Evolutionary conservation across 2,113 vertebrate genomes (phyloP).

Genomic region (Rattus rattus): DNA sequence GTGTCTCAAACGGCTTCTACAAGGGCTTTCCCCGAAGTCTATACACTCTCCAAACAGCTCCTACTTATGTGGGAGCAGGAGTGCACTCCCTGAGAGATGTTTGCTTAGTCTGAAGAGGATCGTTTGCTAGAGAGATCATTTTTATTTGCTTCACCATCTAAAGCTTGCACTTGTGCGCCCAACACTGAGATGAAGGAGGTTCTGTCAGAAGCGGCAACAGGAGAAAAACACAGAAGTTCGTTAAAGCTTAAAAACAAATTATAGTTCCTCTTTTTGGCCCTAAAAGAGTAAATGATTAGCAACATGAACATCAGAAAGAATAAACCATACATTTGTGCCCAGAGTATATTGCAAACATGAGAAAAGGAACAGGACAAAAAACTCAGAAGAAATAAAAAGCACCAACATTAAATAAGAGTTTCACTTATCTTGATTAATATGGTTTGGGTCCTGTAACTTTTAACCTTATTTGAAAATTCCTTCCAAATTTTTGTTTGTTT

Average conservation of each 20-base stretch:
- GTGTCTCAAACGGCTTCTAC: neutral
- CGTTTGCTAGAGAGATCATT: neutral
- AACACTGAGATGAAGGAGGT: neutral
- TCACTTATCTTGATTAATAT: neutral
- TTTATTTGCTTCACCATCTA: neutral
- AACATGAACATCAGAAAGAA: neutral
- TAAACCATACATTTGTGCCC: neutral
- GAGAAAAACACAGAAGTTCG: neutral
- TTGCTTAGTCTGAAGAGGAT: neutral
- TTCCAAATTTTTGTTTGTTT: neutral
- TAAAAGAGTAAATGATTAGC: neutral
- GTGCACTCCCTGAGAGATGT: neutral
- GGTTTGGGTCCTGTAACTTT: neutral
- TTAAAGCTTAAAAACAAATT: neutral
- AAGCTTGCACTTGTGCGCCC: neutral
- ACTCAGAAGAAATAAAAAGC: neutral
- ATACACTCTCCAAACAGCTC: neutral
- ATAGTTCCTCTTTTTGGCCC: neutral
- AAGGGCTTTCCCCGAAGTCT: neutral
- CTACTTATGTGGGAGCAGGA: neutral
- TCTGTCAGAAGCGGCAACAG: neutral
- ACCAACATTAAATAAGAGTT: neutral
- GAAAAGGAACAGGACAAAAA: neutral
- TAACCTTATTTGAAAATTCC: neutral
- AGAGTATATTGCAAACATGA: neutral